phyloP scores from a whole-genome alignment of 2,888 invertebrate species.

The Rhingia campestris region DNA sequence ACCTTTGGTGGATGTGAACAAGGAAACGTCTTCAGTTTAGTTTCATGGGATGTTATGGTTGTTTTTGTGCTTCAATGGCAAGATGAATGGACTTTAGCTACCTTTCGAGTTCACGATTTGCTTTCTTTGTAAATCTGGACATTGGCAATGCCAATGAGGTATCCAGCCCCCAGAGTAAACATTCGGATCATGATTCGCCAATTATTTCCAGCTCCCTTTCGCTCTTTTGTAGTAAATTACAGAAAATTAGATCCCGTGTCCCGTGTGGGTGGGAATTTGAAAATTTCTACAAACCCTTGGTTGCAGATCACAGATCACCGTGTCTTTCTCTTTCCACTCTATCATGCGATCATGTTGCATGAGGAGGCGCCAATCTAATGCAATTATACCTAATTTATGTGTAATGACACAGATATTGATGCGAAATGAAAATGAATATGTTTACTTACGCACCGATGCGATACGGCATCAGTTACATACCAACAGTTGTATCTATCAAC shows the following conservation, averaged over 20 bases:
- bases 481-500: conserved; percentile 56
- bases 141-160: conserved; percentile 1
- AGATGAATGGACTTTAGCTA: conserved; percentile 56
- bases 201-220: conserved; percentile 40
- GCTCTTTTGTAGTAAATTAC: conserved; percentile 51
- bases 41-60: conserved; percentile 58
- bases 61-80: conserved; percentile 10
- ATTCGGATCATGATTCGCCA: conserved; percentile 69
- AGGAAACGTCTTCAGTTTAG: conserved; percentile 51
- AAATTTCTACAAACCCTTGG: conserved; percentile 40
- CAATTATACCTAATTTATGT: conserved; percentile 71
- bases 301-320: conserved; percentile 34
- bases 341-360: conserved; percentile 43
- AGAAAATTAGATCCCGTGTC: conserved; percentile 49
- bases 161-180: conserved; percentile 31
- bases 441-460: conserved; percentile 54
- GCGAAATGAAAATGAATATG: conserved; percentile 69
- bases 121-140: conserved; percentile 33
- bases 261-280: conserved; percentile 66
- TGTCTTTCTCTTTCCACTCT: conserved; percentile 8
- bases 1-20: conserved; percentile 52
- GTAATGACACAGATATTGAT: conserved; percentile 71
- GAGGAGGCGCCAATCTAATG: conserved; percentile 63
- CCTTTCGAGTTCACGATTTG: conserved; percentile 53
- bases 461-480: conserved; percentile 54